Base-by-base conservation (phyloP, 2,113 vertebrate species). In the Motacilla tschutschensis region DNA sequence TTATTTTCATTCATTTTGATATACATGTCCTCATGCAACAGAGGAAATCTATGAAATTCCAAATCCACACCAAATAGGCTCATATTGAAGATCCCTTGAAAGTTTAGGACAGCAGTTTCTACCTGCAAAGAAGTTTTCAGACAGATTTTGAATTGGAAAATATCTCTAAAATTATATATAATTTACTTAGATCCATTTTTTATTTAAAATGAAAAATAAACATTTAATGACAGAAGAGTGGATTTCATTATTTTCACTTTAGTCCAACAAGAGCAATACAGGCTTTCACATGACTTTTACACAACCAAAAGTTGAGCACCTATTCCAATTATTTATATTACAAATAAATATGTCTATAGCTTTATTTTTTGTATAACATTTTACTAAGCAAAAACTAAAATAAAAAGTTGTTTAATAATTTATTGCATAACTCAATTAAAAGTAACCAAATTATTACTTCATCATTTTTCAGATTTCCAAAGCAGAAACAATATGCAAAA, bases 21-120 rank as follows among this genome's bases (percentile, higher is more conserved):
- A 55, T 14, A 15, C 3, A 17, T 4, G 6, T 54, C 33, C 50
- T 48, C 20, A 17, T 7, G 16, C 5, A 87, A 78, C 8, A 78
- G 18, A 62, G 4, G 4, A 60, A 33, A 74, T 17, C 7, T 6
- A 17, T 0, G 0, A 43, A 70, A 62, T 16, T 51, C 48, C 51
- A 81, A 48, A 51, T n/a, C 16, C 21, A 70, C 7, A 74, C 28
- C 21, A 41, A 66, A 59, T 0, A 50, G 4, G 3, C 21, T 76
- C 40, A 72, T 14, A 87, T 1, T 24, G 13, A 74, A 84, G 17
- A 65, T 12, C 4, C 21, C 17, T 36, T 50, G 7, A 38, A 67
- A 72, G 26, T n/a, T 57, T 17, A 78, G 13, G 14, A 62, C 18
- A 43, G 40, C 9, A 67, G 16, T 41, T 74, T 46, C 40, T 63